Evolutionary conservation across 2,888 invertebrate species (phyloP).

Genomic region (Drosophila kuntzei): DNA sequence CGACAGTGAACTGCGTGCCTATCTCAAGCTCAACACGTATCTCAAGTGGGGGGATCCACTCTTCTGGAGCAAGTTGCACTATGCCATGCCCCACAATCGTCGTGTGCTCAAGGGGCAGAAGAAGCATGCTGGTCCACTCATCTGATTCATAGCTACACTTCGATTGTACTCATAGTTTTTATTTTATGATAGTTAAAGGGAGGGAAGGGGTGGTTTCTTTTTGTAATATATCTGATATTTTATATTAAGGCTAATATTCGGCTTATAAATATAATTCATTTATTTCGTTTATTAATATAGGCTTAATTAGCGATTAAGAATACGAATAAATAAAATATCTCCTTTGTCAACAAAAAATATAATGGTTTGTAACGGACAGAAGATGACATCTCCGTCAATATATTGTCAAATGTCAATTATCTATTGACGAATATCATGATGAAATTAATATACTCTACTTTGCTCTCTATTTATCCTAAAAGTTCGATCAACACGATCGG

Average conservation of each 20-base stretch:
- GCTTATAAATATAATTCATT: neutral
- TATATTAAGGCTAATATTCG: neutral
- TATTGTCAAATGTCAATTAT: no score
- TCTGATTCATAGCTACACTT: conserved; percentile 32
- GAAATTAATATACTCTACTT: no score
- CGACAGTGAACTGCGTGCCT: conserved; percentile 89
- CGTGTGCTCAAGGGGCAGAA: conserved; percentile 78
- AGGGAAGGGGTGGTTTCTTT: neutral
- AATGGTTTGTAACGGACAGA: no score
- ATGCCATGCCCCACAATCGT: conserved; percentile 88
- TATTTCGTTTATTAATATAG: neutral
- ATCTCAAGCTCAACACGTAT: conserved; percentile 91
- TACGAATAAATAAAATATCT: neutral
- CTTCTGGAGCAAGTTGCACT: conserved; percentile 91
- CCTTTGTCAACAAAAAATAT: no score
- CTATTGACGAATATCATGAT: no score
- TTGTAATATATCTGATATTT: no score
- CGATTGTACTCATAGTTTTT: neutral
- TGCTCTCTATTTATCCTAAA: no score
- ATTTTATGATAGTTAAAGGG: neutral
- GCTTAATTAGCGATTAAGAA: neutral
- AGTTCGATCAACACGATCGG: no score
- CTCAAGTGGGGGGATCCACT: conserved; percentile 92
- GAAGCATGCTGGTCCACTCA: conserved; percentile 63
- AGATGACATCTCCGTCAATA: no score